Conservation (phyloP, 2,888 invertebrate genomes). For the Heliconius ethilla region DNA sequence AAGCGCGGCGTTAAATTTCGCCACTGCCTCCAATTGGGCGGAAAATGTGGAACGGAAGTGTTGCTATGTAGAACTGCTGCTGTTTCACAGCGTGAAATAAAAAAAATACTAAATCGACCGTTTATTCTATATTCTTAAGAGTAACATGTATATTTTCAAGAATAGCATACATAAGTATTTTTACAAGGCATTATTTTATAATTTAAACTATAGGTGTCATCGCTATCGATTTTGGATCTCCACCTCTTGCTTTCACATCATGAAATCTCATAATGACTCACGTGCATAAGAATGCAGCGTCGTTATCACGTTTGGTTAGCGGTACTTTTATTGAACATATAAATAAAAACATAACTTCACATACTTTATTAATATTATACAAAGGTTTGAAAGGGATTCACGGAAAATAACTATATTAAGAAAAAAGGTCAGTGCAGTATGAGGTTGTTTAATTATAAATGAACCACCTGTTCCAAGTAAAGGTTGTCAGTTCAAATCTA, state of each 20-base stretch:
- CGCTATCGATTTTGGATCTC: conserved; percentile 31
- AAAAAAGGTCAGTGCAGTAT: background rate
- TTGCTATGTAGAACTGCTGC: no score
- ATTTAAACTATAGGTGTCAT: background rate
- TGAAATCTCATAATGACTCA: conserved; percentile 42
- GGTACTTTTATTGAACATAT: conserved; percentile 41
- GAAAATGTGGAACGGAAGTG: no score
- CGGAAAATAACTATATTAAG: background rate
- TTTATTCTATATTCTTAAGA: background rate
- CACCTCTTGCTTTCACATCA: conserved; percentile 40
- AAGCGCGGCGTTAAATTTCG: no score
- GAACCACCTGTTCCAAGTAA: background rate
- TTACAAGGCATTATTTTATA: background rate
- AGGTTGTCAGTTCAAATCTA: background rate
- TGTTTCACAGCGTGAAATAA: no score
- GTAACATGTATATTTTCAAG: background rate
- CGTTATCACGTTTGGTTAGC: conserved; percentile 42
- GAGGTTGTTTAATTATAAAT: background rate
- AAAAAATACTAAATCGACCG: no score
- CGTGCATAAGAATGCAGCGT: conserved; percentile 42
- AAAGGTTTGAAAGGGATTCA: background rate
- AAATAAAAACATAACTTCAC: conserved; percentile 28
- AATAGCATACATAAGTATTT: background rate
- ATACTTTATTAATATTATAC: conserved; percentile 10
- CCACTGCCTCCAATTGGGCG: no score